phyloP scores from a whole-genome alignment of 2,888 invertebrate species.

The Pseudococcus longispinus region DNA sequence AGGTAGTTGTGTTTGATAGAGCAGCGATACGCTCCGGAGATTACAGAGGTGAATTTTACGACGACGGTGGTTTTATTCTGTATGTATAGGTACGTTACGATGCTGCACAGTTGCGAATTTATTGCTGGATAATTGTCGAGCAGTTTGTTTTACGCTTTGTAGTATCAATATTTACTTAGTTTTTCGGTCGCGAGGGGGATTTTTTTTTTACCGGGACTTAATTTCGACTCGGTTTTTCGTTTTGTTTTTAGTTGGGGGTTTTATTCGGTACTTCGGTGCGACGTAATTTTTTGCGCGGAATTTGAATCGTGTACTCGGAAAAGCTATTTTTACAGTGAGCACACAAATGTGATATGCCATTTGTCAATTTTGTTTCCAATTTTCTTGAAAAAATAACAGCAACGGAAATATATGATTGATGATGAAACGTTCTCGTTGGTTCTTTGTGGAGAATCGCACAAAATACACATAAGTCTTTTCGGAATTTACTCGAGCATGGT shows the following conservation, averaged over 20 bases:
- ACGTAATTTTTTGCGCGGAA: too few relatives aligned
- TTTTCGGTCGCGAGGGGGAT: not conserved
- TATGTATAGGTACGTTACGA: not conserved
- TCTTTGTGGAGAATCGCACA: not conserved
- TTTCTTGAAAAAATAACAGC: not conserved
- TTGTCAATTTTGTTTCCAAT: not conserved
- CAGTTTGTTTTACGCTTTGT: constrained; percentile 19
- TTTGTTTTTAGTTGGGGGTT: not conserved
- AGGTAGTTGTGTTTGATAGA: constrained; percentile 1
- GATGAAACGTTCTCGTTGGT: not conserved
- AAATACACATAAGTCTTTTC: not conserved
- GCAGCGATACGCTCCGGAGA: not conserved
- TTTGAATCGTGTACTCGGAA: not conserved
- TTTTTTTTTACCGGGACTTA: not conserved
- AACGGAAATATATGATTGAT: not conserved
- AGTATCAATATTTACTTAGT: not conserved
- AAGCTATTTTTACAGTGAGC: too few relatives aligned
- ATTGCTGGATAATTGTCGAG: constrained; percentile 3
- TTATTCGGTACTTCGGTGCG: not conserved
- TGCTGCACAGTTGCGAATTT: not conserved
- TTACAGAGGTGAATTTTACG: not conserved
- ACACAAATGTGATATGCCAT: not conserved
- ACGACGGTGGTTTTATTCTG: not conserved
- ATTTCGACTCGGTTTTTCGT: not conserved
- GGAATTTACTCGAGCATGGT: not conserved